Evolutionary conservation across 2,113 vertebrate genomes (phyloP), one percentile per base, ranked within the genome.

Genomic region (Sceloporus tristichus): DNA sequence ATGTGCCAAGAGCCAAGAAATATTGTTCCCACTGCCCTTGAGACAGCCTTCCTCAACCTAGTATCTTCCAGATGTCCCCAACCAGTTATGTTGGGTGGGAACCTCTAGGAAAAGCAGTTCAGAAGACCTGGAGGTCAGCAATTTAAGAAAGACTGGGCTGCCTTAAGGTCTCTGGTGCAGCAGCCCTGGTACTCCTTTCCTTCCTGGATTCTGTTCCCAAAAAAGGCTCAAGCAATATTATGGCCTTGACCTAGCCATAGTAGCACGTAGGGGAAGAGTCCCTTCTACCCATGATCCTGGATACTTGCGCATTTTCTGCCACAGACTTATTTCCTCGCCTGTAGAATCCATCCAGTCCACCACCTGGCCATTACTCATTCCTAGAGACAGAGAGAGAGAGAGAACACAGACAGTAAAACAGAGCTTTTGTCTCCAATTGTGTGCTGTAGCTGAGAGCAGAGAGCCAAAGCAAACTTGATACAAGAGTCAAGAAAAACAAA

Each of bases 251-350:
- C 95, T 98, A 89, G 95, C 97, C 98, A 99, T 99, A 10, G 97
- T 97, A 85, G 98, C 96, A 14, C 98, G 98, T 70, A 99, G 97
- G 65, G 95, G 97, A 73, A 99, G 97, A 0, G 97, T 97, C 92
- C 99, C 99, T 97, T 99, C 99, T 2, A 98, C 98, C 98, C 98
- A 99, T 0, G 98, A 99, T 91, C 98, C 98, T 0, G 98, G 99
- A 93, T 98, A 99, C 95, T 98, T 98, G 94, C 97, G 93, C 98
- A 99, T 99, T 95, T 98, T 99, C 96, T 98, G 96, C 99, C 99
- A 99, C 82, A 99, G 95, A 89, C 96, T 98, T 85, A 98, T 96
- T 95, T 99, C 99, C 94, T 99, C 99, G 0, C 98, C 98, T 0
- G 92, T 96, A 0, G 98, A 99, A 91, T 99, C 98, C 96, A 98